A percentile compares a stretch with the other conserved stretches of the same genome.
phyloP scores from a whole-genome alignment of 2,888 invertebrate genomes.

The Drosophila emarginata region DNA sequence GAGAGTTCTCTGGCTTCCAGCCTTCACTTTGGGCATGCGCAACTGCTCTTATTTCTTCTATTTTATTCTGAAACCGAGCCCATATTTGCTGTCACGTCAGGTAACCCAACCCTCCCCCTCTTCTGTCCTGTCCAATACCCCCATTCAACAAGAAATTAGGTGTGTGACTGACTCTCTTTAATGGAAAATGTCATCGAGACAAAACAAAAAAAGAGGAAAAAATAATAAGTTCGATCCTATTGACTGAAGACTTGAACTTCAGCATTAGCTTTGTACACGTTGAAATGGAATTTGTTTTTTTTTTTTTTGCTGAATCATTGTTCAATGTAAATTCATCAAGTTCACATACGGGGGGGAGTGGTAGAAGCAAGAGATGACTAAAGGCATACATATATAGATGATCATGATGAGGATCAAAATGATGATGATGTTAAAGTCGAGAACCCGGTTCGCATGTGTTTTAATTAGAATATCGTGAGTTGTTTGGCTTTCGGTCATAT shows the following conservation, averaged over 20 bases:
- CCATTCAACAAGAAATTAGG: constrained; percentile 49
- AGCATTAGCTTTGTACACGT: constrained; percentile 67
- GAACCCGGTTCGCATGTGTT: constrained; percentile 57
- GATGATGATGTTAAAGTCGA: constrained; percentile 30
- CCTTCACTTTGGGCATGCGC: constrained; percentile 59
- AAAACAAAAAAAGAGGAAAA: constrained; percentile 9
- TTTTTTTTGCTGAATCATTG: constrained; percentile 52
- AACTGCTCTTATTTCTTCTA: constrained; percentile 53
- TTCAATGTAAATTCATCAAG: constrained; percentile 69
- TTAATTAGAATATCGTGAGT: constrained; percentile 76
- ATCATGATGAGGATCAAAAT: constrained; percentile 22
- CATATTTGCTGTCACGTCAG: constrained; percentile 61
- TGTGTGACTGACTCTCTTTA: constrained; percentile 60
- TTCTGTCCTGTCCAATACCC: too few species aligned
- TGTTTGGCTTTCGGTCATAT: constrained; percentile 73
- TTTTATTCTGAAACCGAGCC: constrained; percentile 50
- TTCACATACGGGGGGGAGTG: constrained; percentile 48
- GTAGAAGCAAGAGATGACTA: constrained; percentile 10
- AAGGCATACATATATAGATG: constrained; percentile 27
- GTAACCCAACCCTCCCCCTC: constrained; percentile 45
- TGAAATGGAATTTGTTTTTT: constrained; percentile 31
- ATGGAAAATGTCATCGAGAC: constrained; percentile 71
- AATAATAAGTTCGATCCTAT: constrained; percentile 27
- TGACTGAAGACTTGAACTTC: constrained; percentile 39
- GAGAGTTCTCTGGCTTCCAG: constrained; percentile 46